phyloP scores from a whole-genome alignment of 2,888 invertebrate species.

The Archips crataeganus region DNA sequence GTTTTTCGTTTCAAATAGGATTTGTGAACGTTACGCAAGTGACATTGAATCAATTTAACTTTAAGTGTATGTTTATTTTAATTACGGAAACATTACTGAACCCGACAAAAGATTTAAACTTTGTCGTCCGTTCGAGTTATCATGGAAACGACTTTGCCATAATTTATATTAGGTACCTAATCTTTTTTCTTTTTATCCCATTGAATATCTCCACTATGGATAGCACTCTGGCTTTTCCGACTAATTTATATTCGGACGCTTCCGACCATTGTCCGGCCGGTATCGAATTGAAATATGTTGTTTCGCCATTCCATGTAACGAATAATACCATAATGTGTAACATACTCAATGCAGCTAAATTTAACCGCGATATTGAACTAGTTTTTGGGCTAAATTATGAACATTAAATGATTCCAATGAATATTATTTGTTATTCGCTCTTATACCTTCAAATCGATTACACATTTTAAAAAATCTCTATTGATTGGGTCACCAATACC shows the following conservation, averaged over 20 bases:
- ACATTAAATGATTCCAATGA: no score
- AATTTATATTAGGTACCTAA: neutral
- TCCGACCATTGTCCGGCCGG: slow-evolving; percentile 81
- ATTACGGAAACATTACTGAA: no score
- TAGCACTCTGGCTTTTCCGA: slow-evolving; percentile 68
- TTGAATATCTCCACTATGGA: slow-evolving; percentile 59
- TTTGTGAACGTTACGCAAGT: no score
- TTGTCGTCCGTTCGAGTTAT: neutral
- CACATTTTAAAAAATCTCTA: no score
- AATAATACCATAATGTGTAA: slow-evolving; percentile 56
- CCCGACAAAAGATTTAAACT: no score
- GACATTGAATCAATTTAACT: no score
- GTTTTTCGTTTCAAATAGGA: neutral
- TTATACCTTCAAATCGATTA: neutral
- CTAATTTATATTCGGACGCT: slow-evolving; percentile 81
- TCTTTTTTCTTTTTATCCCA: slow-evolving; percentile 66
- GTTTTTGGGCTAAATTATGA: neutral
- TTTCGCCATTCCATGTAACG: slow-evolving; percentile 71
- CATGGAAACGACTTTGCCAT: neutral
- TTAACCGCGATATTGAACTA: neutral
- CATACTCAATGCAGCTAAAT: slow-evolving; percentile 2
- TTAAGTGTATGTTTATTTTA: no score
- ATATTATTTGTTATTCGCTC: no score
- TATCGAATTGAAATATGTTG: slow-evolving; percentile 84
- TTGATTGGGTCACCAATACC: neutral